Evolutionary conservation across 2,888 invertebrate genomes (phyloP).

Genomic region (Leucania comma): DNA sequence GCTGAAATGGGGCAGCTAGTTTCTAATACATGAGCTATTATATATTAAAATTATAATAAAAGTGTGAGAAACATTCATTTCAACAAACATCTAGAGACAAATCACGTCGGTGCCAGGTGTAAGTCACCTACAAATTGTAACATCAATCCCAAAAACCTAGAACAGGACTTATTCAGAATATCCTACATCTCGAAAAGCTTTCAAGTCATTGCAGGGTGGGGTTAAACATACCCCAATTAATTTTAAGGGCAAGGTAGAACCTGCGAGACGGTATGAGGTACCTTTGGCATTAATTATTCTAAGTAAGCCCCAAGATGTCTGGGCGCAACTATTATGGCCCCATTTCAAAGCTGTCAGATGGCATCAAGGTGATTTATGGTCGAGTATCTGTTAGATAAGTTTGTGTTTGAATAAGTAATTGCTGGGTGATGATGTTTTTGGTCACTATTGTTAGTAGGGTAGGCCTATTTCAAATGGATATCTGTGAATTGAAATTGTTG

Average conservation of each 20-base stretch:
- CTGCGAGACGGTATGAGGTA: conserved; percentile 50
- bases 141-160: conserved; percentile 29
- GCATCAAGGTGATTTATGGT: conserved; percentile 68
- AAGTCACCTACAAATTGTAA: conserved; percentile 1
- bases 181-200: conserved; percentile 48
- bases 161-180: conserved; percentile 29
- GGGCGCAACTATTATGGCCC: conserved; percentile 65
- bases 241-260: conserved; percentile 60
- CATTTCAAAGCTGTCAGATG: conserved; percentile 69
- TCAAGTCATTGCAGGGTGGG: conserved; percentile 47
- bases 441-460: conserved; percentile 21
- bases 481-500: neutral
- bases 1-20: too few species aligned
- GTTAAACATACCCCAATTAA: conserved; percentile 70
- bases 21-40: neutral
- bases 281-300: conserved; percentile 67
- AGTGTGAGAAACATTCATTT: neutral
- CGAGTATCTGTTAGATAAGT: conserved; percentile 62
- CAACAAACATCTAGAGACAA: neutral
- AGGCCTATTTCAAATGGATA: conserved; percentile 3
- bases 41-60: neutral
- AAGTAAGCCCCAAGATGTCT: conserved; percentile 65
- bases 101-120: neutral
- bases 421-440: conserved; percentile 51
- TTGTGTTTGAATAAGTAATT: conserved; percentile 66